phyloP scores from a whole-genome alignment of 2,888 invertebrate genomes.

The Hydrotaea cyrtoneurina region DNA sequence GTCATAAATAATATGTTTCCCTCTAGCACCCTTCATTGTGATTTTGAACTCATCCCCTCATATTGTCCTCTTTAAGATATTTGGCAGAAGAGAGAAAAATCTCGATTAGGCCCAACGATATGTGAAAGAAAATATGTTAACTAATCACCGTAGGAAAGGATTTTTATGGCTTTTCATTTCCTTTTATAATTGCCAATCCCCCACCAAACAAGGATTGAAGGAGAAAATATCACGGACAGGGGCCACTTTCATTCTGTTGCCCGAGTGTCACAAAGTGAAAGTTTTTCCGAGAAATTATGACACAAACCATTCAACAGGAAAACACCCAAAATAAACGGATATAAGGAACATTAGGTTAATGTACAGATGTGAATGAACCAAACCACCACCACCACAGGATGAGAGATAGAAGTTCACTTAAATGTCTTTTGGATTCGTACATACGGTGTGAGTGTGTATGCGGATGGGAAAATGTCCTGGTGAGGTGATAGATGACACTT shows the following conservation, averaged over 20 bases:
- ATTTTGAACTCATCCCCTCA: neutral
- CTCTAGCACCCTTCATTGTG: constrained; percentile 62
- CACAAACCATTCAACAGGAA: constrained; percentile 82
- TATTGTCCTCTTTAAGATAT: neutral
- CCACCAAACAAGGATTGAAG: constrained; percentile 69
- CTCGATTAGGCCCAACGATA: constrained; percentile 13
- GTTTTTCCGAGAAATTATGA: constrained; percentile 41
- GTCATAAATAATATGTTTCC: constrained; percentile 79
- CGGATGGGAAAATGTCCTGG: constrained; percentile 12
- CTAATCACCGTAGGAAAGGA: constrained; percentile 80
- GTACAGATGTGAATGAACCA: neutral
- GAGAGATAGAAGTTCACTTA: constrained; percentile 59
- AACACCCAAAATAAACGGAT: constrained; percentile 77
- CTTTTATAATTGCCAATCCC: constrained; percentile 68
- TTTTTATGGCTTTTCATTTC: constrained; percentile 80
- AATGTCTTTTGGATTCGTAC: constrained; percentile 42
- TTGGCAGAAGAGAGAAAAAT: neutral
- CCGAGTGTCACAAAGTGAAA: constrained; percentile 27
- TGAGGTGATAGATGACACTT: constrained; percentile 61
- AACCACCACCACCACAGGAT: neutral
- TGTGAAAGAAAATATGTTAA: constrained; percentile 76
- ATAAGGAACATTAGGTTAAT: constrained; percentile 77
- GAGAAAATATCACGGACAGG: neutral
- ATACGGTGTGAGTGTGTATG: neutral
- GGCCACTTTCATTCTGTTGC: neutral